phyloP scores from a whole-genome alignment of 2,113 vertebrate species.

The Oryctolagus cuniculus region mOryCun1.1 NC_091433.1:11426501-11427000 shows the following conservation, averaged over 20 bases:
- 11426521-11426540: background rate
- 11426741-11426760: too few species aligned
- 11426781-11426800: background rate
- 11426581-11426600: too few species aligned
- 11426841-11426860: background rate
- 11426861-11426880: background rate
- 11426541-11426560: background rate
- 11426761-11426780: too few species aligned
- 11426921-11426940: background rate
- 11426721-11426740: too few species aligned
- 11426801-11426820: background rate
- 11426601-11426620: too few species aligned
- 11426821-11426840: background rate
- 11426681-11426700: background rate
- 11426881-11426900: background rate
- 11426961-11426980: rapidly evolving
- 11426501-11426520: background rate
- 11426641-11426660: background rate
- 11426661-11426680: background rate
- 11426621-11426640: background rate
- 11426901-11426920: background rate
- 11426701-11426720: too few species aligned
- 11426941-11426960: background rate
- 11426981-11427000: background rate
- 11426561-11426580: background rate